phyloP scores from a whole-genome alignment of 2,113 vertebrate genomes.

The Pedetes capensis region DNA sequence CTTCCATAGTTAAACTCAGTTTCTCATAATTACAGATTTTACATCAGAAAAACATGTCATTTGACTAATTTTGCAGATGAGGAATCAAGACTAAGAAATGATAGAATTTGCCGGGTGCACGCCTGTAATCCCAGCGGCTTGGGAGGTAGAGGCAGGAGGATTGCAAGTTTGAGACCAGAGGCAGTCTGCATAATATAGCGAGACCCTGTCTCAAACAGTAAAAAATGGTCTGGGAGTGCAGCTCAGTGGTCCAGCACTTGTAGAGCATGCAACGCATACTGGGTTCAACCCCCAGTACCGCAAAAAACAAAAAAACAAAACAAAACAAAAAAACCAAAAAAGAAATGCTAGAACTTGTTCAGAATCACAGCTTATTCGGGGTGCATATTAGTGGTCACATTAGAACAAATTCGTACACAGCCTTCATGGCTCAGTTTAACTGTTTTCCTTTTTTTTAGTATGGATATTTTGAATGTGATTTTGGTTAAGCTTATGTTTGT shows the following conservation, averaged over 20 bases:
- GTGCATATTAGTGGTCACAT: not conserved
- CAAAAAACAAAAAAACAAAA: too few species aligned
- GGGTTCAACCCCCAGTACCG: too few species aligned
- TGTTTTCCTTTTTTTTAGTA: not conserved
- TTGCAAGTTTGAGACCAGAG: too few species aligned
- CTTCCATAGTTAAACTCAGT: not conserved
- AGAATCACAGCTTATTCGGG: not conserved
- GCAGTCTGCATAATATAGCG: too few species aligned
- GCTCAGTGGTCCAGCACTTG: too few species aligned
- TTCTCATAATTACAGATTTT: slow-evolving; percentile 14
- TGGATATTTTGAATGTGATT: not conserved
- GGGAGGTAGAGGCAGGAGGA: too few species aligned
- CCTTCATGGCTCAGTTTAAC: too few species aligned
- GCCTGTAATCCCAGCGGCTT: too few species aligned
- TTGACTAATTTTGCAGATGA: not conserved
- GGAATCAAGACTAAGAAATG: not conserved
- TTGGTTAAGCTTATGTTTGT: not conserved
- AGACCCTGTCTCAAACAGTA: too few species aligned
- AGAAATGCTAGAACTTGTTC: slow-evolving; percentile 1
- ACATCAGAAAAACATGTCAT: not conserved
- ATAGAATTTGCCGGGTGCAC: slow-evolving; percentile 36
- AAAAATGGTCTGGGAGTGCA: too few species aligned
- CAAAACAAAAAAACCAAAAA: too few species aligned
- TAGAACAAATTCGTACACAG: slow-evolving; percentile 8
- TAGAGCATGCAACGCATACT: too few species aligned